Percentiles rank a stretch among this genome's conserved stretches.
Evolutionary conservation across 2,888 invertebrate genomes (phyloP).

Genomic region (Stramonita haemastoma): DNA sequence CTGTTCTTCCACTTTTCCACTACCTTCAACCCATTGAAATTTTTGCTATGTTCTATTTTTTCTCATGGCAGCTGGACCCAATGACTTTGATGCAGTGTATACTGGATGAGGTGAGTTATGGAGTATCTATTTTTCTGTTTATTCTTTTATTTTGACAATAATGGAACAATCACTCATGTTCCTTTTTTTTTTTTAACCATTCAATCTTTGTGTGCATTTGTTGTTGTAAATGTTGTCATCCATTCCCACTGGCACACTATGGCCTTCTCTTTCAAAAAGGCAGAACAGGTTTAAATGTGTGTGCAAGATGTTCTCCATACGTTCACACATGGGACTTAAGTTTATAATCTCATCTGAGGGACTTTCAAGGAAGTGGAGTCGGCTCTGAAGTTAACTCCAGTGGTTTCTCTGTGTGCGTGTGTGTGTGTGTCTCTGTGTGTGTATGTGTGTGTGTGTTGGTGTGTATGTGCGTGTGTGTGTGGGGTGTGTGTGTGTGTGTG

Average conservation of each 20-base stretch:
- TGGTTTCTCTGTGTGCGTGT: background rate
- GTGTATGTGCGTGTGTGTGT: background rate
- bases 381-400: too few species aligned
- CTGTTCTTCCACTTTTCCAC: too few species aligned
- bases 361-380: too few species aligned
- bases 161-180: background rate
- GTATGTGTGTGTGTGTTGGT: background rate
- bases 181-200: background rate
- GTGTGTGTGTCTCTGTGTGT: background rate
- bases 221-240: too few species aligned
- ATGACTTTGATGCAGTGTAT: constrained; percentile 3
- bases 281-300: too few species aligned
- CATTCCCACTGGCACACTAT: too few species aligned
- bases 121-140: background rate
- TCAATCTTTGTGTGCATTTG: background rate
- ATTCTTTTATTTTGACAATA: background rate
- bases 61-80: background rate
- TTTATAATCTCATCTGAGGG: too few species aligned
- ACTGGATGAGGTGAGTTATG: background rate
- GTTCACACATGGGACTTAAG: too few species aligned
- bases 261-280: too few species aligned
- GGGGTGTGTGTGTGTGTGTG: background rate
- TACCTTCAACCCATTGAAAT: too few species aligned
- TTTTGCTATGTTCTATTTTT: too few species aligned
- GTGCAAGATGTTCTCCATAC: too few species aligned